These are phyloP conservation scores for Varanus komodoensis DNA, from an alignment of 2,113 vertebrate species.

Conservation along the genomic window DNA sequence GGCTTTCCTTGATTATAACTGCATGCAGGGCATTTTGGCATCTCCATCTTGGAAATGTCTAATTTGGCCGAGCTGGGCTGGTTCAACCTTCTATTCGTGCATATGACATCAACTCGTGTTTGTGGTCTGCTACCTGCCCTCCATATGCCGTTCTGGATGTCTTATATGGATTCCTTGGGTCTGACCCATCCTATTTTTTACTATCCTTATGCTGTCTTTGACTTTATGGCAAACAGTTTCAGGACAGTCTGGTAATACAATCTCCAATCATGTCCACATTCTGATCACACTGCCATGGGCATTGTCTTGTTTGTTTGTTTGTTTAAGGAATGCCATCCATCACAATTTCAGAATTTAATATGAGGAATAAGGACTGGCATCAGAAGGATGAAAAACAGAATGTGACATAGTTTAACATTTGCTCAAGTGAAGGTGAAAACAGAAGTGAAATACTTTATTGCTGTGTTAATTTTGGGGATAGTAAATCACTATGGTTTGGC, in stretches of 20 bases:
- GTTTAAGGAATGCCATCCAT: not conserved
- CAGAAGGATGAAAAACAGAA: too few relatives aligned
- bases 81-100: not conserved
- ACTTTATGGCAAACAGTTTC: not conserved
- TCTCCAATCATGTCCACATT: not conserved
- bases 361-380: not conserved
- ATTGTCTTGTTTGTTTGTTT: not conserved
- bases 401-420: too few relatives aligned
- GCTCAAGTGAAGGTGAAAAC: too few relatives aligned
- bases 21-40: not conserved
- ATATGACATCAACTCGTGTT: not conserved
- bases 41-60: not conserved
- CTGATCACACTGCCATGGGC: not conserved
- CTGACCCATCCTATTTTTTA: not conserved
- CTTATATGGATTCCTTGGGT: not conserved
- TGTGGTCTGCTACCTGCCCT: not conserved
- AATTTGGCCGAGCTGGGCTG: not conserved
- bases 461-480: not conserved
- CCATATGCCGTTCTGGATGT: not conserved
- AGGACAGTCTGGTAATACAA: not conserved
- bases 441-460: not conserved
- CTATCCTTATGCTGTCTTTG: not conserved
- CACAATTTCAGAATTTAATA: not conserved
- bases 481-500: not conserved
- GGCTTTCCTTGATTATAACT: too few relatives aligned